These are phyloP conservation scores for Nyctalus aviator DNA, from an alignment of 2,797 vertebrate genomes.

Conservation along the genomic window DNA sequence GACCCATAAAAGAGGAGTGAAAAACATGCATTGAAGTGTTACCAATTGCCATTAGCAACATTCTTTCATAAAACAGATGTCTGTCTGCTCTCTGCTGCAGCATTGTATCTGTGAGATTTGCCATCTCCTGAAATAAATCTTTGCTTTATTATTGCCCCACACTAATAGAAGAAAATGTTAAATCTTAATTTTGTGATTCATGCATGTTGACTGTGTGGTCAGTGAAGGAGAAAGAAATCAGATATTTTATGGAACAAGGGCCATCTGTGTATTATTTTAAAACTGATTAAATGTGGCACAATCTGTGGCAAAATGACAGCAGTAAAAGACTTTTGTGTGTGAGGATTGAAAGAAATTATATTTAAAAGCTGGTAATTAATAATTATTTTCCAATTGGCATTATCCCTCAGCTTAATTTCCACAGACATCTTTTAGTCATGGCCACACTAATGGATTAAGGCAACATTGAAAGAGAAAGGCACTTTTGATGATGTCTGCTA, in stretches of 20 bases:
- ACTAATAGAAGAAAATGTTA: conserved; percentile 79
- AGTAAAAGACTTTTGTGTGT: conserved; percentile 35
- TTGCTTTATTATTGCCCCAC: conserved; percentile 76
- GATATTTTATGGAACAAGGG: conserved; percentile 74
- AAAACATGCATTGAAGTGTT: conserved; percentile 58
- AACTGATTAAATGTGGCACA: conserved; percentile 73
- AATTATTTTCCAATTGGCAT: conserved; percentile 53
- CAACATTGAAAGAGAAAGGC: conserved; percentile 48
- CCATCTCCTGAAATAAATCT: conserved; percentile 50
- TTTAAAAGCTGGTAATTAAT: conserved; percentile 66
- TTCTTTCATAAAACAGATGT: conserved; percentile 63
- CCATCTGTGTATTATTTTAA: conserved; percentile 80
- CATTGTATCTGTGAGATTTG: neutral
- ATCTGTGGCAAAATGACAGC: conserved; percentile 72
- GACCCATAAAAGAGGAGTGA: conserved; percentile 47
- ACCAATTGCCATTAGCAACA: conserved; percentile 44
- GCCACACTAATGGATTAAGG: conserved; percentile 11
- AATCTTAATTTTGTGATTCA: conserved; percentile 77
- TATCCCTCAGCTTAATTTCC: conserved; percentile 62
- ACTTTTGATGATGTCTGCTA: conserved; percentile 2
- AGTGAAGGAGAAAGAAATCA: conserved; percentile 80
- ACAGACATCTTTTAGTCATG: conserved; percentile 18
- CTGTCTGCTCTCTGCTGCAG: conserved; percentile 51
- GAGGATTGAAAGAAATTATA: conserved; percentile 65
- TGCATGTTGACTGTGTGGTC: conserved; percentile 79